Percentiles rank a stretch among this genome's conserved stretches.
Conservation (phyloP, 2,113 vertebrate genomes). For the Octodon degus region DNA sequence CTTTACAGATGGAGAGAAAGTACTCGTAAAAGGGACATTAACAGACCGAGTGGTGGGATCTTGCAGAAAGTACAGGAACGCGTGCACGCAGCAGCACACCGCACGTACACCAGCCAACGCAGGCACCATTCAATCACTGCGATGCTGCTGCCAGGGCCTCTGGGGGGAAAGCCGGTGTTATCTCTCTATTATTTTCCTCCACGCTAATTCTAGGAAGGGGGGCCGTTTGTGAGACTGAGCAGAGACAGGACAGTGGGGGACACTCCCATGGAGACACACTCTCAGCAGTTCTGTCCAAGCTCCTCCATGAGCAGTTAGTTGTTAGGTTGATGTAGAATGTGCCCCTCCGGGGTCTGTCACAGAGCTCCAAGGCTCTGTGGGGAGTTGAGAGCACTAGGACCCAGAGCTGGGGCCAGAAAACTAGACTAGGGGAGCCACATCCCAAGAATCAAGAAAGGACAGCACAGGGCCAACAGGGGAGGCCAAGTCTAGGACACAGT, state of each 20-base stretch:
- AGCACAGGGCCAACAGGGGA: background rate
- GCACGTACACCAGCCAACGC: background rate
- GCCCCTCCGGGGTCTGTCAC: background rate
- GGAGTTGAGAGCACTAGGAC: background rate
- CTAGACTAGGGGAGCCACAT: background rate
- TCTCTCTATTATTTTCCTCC: background rate
- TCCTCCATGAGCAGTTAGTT: rapidly evolving
- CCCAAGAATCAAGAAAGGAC: background rate
- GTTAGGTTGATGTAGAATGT: background rate
- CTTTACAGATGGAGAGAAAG: slow-evolving; percentile 77
- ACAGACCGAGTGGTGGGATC: slow-evolving; percentile 52
- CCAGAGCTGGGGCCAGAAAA: background rate
- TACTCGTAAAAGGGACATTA: slow-evolving; percentile 73
- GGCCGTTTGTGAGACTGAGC: background rate
- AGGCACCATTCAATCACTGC: background rate
- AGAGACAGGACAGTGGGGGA: background rate
- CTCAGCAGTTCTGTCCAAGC: background rate
- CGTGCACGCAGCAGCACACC: background rate
- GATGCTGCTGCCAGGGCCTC: background rate
- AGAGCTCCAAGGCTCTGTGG: background rate
- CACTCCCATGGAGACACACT: too few relatives aligned
- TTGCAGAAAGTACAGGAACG: slow-evolving; percentile 19
- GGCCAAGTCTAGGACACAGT: background rate
- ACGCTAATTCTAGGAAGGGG: background rate
- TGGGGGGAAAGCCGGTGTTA: rapidly evolving